These are phyloP conservation scores for Porites australiensis DNA, from an alignment of 64 coral and sea anemone species.

Conservation along the genomic window DNA sequence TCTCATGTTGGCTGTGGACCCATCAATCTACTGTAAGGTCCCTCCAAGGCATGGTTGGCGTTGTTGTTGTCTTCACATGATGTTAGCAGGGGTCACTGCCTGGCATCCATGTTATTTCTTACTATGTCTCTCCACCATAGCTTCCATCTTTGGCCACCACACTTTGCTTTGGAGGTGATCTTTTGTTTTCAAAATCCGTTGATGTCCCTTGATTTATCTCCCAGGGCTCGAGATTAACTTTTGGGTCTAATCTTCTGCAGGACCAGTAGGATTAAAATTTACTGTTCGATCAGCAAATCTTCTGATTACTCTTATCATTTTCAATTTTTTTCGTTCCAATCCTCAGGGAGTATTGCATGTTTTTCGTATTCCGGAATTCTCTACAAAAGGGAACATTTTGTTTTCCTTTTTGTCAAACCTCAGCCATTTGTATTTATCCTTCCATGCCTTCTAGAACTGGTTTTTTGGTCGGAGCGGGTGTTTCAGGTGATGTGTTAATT, in stretches of 20 bases:
- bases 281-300: background rate
- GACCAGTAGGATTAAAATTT: background rate
- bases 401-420: too few relatives aligned
- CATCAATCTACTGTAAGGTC: slow-evolving; percentile 22
- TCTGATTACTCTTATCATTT: slow-evolving; percentile 3
- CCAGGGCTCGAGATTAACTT: too few relatives aligned
- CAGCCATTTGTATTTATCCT: too few relatives aligned
- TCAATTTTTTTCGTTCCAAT: slow-evolving; percentile 71
- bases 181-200: slow-evolving; percentile 33
- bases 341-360: slow-evolving; percentile 34
- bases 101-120: slow-evolving; percentile 31
- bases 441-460: background rate
- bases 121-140: slow-evolving; percentile 15
- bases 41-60: slow-evolving; percentile 17
- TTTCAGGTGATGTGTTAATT: slow-evolving; percentile 43
- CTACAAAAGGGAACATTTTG: background rate
- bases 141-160: slow-evolving; percentile 43
- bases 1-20: slow-evolving; percentile 12
- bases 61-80: slow-evolving; percentile 19
- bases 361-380: slow-evolving; percentile 60
- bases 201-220: slow-evolving; percentile 25
- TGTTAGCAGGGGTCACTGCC: background rate
- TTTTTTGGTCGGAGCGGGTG: slow-evolving; percentile 34
- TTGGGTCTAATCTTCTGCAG: background rate
- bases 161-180: slow-evolving; percentile 40